These are phyloP conservation scores for Lutjanus campechanus DNA, from an alignment of 2,797 vertebrate species.

Conservation along the genomic window DNA sequence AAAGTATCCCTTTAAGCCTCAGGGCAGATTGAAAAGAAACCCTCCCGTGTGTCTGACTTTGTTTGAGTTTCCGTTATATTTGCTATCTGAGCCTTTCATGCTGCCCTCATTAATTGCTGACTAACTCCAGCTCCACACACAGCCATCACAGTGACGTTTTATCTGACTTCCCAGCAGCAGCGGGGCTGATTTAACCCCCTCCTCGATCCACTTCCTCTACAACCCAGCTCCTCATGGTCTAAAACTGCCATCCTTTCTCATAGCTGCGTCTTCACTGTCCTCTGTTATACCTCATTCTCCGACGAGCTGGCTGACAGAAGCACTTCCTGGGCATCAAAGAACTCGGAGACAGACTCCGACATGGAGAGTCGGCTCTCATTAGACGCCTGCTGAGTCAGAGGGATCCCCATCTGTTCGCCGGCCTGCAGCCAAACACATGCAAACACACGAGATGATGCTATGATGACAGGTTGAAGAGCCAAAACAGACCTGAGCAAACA, in stretches of 20 bases:
- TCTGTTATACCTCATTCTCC: slow-evolving; percentile 93
- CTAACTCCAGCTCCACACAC: slow-evolving; percentile 43
- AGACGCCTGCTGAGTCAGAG: slow-evolving; percentile 95
- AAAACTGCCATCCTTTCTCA: neutral
- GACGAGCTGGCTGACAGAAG: slow-evolving; percentile 98
- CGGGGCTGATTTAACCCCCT: slow-evolving; percentile 13
- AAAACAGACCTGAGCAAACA: slow-evolving; percentile 41
- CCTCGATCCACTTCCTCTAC: slow-evolving; percentile 25
- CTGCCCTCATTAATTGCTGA: slow-evolving; percentile 61
- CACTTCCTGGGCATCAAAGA: slow-evolving; percentile 99
- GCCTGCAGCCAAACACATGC: slow-evolving; percentile 83
- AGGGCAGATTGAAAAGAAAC: slow-evolving; percentile 15
- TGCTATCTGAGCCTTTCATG: slow-evolving; percentile 50
- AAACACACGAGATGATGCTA: slow-evolving; percentile 52
- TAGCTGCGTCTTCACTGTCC: neutral
- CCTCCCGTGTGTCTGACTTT: slow-evolving; percentile 12
- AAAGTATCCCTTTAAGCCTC: neutral
- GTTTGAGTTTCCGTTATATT: slow-evolving; percentile 37
- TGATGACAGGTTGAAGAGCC: slow-evolving; percentile 44
- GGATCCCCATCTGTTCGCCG: slow-evolving; percentile 93
- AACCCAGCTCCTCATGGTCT: slow-evolving; percentile 5
- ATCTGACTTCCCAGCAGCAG: slow-evolving; percentile 45
- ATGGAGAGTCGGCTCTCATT: slow-evolving; percentile 98
- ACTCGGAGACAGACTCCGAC: slow-evolving; percentile 99
- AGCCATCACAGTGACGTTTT: slow-evolving; percentile 33